A percentile compares a stretch with the other conserved stretches of the same genome.
phyloP scores from a whole-genome alignment of 2,888 invertebrate species.

The Monochamus alternatus region DNA sequence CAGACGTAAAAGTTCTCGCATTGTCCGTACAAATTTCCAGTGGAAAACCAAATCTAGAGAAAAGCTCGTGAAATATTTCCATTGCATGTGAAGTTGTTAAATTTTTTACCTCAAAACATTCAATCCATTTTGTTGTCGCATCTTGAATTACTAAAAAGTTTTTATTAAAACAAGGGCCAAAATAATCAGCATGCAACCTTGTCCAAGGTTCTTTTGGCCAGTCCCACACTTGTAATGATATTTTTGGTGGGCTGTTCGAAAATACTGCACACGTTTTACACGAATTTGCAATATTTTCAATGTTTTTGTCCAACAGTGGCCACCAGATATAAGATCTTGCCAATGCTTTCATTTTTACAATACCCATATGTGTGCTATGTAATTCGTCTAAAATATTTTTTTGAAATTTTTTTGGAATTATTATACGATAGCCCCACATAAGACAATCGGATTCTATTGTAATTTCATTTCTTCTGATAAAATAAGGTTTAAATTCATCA shows the following conservation, averaged over 20 bases:
- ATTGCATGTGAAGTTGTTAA: not conserved
- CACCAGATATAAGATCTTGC: slow-evolving; percentile 22
- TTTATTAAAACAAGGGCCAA: not conserved
- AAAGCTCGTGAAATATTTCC: not conserved
- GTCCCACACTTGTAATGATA: slow-evolving; percentile 24
- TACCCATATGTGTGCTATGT: too few species aligned
- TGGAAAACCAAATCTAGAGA: slow-evolving; percentile 16
- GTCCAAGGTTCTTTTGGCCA: slow-evolving; percentile 19
- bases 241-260: slow-evolving; percentile 22
- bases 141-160: not conserved
- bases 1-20: slow-evolving; percentile 8
- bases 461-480: not conserved
- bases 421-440: not conserved
- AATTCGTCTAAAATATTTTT: slow-evolving; percentile 1
- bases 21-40: slow-evolving; percentile 3
- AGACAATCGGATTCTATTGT: not conserved
- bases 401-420: not conserved
- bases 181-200: not conserved
- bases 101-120: not conserved
- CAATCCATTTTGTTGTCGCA: not conserved
- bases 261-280: slow-evolving; percentile 26
- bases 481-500: not conserved
- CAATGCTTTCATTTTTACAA: slow-evolving; percentile 10
- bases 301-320: not conserved
- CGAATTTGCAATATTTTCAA: not conserved